A percentile compares a stretch with the other conserved stretches of the same genome.
Evolutionary conservation across 2,888 invertebrate genomes (phyloP).

Genomic region (Hofmannophila pseudospretella): DNA sequence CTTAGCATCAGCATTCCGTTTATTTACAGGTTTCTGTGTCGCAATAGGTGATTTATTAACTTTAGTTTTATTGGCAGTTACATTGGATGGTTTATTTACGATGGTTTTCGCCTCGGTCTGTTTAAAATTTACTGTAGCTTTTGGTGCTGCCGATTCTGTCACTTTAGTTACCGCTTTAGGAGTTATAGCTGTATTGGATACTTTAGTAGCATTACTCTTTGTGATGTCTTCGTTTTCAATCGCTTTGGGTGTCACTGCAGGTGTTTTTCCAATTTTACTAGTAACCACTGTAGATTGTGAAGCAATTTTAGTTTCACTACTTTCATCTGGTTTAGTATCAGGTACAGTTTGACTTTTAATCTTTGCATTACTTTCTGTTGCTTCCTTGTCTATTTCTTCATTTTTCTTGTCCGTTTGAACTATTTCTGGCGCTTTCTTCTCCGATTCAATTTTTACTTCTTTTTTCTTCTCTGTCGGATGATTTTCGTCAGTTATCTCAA

Average conservation of each 20-base stretch:
- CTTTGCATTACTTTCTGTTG: not conserved
- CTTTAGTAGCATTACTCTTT: not conserved
- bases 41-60: not conserved
- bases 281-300: not conserved
- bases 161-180: not conserved
- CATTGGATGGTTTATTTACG: not conserved
- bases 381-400: not conserved
- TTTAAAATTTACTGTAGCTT: not conserved
- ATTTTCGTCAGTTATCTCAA: not conserved
- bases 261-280: too few relatives aligned
- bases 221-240: not conserved
- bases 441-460: not conserved
- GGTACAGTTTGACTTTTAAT: not conserved
- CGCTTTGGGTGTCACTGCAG: too few relatives aligned
- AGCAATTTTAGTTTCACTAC: not conserved
- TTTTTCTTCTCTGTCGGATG: not conserved
- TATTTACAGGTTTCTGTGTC: not conserved
- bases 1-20: not conserved
- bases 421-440: not conserved
- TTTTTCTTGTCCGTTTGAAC: not conserved
- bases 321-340: not conserved
- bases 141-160: too few relatives aligned
- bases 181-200: not conserved
- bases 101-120: not conserved
- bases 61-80: not conserved